A percentile compares a stretch with the other conserved stretches of the same genome.
Conservation (phyloP, 2,888 invertebrate genomes). For the Drosophila atroscutellata region DNA sequence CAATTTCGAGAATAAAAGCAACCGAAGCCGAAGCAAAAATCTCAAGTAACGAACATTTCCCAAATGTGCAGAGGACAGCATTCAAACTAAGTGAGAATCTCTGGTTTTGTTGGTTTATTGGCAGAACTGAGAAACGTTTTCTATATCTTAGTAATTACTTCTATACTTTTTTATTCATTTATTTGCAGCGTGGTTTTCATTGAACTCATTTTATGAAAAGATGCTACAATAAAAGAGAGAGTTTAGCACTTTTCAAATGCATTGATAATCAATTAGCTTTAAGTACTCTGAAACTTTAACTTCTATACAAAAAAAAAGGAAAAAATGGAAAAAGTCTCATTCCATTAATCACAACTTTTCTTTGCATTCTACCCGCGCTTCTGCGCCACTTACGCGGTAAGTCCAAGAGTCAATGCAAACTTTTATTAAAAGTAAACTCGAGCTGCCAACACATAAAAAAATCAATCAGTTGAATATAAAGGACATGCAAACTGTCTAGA, state of each 20-base stretch:
- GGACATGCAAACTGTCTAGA: constrained; percentile 59
- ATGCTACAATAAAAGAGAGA: background rate
- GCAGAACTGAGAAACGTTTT: background rate
- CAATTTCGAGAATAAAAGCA: background rate
- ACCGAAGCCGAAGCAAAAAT: background rate
- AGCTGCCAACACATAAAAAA: constrained; percentile 15
- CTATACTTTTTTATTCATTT: background rate
- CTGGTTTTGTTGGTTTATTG: background rate
- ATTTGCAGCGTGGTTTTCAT: background rate
- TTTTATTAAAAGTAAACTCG: constrained; percentile 36
- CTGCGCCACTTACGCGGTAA: background rate
- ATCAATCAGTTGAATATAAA: background rate
- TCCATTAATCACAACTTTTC: constrained; percentile 18
- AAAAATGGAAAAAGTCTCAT: background rate
- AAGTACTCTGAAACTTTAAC: background rate
- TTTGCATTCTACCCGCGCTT: background rate
- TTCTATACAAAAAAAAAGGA: background rate
- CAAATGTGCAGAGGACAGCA: background rate
- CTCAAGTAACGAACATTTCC: background rate
- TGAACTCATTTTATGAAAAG: background rate
- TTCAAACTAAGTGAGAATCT: background rate
- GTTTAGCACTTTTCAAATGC: background rate
- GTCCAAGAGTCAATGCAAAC: constrained; percentile 19
- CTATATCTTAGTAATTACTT: background rate
- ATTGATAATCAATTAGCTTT: background rate